Evolutionary conservation across 2,797 vertebrate species (phyloP).

Genomic region (Bufotes viridis): DNA sequence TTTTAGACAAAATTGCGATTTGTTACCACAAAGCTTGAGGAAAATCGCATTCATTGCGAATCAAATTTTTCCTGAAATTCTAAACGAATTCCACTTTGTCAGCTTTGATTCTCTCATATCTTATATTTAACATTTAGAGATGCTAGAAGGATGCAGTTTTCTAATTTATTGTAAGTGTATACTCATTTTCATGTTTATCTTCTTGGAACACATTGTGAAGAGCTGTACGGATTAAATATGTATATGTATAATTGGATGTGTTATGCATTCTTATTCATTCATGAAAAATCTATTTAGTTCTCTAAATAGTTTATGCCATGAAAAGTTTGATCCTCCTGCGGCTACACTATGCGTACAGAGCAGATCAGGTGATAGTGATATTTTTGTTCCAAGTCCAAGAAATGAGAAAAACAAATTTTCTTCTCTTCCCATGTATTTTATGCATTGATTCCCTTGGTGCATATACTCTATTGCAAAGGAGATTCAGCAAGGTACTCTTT

Average conservation of each 20-base stretch:
- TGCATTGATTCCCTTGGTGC: not conserved
- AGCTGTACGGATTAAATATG: slow-evolving; percentile 34
- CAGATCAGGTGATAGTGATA: not conserved
- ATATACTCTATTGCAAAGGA: not conserved
- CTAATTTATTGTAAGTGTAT: slow-evolving; percentile 37
- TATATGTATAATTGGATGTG: slow-evolving; percentile 38
- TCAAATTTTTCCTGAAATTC: too few species aligned
- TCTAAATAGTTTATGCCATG: slow-evolving; percentile 30
- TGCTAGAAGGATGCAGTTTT: slow-evolving; percentile 8
- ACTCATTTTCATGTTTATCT: slow-evolving; percentile 35
- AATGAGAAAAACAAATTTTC: not conserved
- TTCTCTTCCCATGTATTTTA: not conserved
- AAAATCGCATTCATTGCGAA: too few species aligned
- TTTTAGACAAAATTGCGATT: too few species aligned
- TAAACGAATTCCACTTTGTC: too few species aligned
- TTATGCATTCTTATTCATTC: slow-evolving; percentile 33
- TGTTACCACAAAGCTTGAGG: too few species aligned
- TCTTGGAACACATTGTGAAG: slow-evolving; percentile 34
- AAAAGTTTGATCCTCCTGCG: slow-evolving; percentile 26
- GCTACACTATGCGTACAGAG: not conserved
- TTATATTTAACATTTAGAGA: slow-evolving; percentile 32
- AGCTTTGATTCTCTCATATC: too few species aligned
- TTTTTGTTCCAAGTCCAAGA: not conserved
- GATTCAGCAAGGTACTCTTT: not conserved
- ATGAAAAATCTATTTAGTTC: slow-evolving; percentile 39